Percentiles rank a stretch among this genome's conserved stretches.
Evolutionary conservation across 2,113 vertebrate species (phyloP).

Genomic region (Rhegmatorhina hoffmannsi): DNA sequence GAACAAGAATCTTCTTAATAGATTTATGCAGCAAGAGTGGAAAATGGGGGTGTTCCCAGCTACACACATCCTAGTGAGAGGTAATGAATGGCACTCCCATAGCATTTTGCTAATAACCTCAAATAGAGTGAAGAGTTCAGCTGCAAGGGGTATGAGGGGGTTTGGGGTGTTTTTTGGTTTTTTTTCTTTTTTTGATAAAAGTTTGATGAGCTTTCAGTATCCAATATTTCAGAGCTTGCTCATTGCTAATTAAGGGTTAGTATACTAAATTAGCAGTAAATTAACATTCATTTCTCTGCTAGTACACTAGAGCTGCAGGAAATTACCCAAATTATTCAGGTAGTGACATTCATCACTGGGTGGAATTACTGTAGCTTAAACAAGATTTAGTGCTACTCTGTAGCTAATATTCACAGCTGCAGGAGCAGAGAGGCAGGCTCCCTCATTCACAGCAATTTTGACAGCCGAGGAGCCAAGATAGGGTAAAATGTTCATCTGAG

Average conservation of each 20-base stretch:
- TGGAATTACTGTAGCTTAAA: conserved; percentile 64
- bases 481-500: conserved; percentile 34
- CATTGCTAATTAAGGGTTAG: conserved; percentile 73
- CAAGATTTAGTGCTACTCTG: conserved; percentile 60
- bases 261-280: conserved; percentile 76
- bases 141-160: not conserved
- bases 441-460: conserved; percentile 26
- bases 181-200: conserved; percentile 31
- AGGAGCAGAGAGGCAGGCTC: not conserved
- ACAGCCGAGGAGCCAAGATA: not conserved
- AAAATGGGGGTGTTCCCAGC: conserved; percentile 45
- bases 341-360: conserved; percentile 68
- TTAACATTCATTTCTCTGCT: conserved; percentile 73
- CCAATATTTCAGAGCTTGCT: conserved; percentile 54
- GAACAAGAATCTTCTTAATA: conserved; percentile 15
- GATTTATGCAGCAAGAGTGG: not conserved
- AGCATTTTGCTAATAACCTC: conserved; percentile 59
- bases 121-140: conserved; percentile 55
- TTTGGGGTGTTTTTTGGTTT: not conserved
- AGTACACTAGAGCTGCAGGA: conserved; percentile 66
- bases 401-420: conserved; percentile 42
- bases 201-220: conserved; percentile 72
- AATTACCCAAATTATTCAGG: conserved; percentile 77
- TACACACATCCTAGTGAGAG: conserved; percentile 48
- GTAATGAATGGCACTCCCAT: conserved; percentile 53